Conservation (phyloP, 2,797 vertebrate genomes). For the Nannoperca obscura region DNA sequence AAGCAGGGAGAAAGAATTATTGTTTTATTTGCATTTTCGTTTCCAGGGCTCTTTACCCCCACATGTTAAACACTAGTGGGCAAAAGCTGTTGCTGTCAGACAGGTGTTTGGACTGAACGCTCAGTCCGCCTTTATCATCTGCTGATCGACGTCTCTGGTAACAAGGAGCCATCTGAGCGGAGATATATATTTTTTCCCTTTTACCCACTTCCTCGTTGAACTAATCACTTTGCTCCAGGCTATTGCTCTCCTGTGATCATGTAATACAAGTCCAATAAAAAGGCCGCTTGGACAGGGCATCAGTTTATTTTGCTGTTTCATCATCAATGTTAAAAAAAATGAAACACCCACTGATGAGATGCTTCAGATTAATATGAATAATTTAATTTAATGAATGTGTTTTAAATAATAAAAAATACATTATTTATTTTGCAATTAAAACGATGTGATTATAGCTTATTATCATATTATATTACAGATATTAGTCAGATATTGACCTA, state of each 20-base stretch:
- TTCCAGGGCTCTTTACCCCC: slow-evolving; percentile 62
- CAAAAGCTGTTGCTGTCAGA: slow-evolving; percentile 59
- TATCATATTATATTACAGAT: not conserved
- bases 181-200: slow-evolving; percentile 7
- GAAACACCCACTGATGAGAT: slow-evolving; percentile 39
- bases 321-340: slow-evolving; percentile 56
- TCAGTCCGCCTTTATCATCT: slow-evolving; percentile 36
- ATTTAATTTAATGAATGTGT: slow-evolving; percentile 9
- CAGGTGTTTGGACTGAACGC: slow-evolving; percentile 64
- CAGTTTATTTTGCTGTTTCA: slow-evolving; percentile 59
- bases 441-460: not conserved
- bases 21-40: slow-evolving; percentile 74
- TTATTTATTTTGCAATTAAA: not conserved
- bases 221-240: slow-evolving; percentile 69
- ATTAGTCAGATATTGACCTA: not conserved
- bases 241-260: slow-evolving; percentile 68
- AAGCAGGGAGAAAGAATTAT: slow-evolving; percentile 67
- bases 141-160: slow-evolving; percentile 32
- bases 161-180: slow-evolving; percentile 50
- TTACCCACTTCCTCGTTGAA: slow-evolving; percentile 62
- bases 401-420: not conserved
- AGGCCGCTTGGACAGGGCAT: slow-evolving; percentile 50
- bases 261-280: slow-evolving; percentile 68
- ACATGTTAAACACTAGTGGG: slow-evolving; percentile 64
- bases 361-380: slow-evolving; percentile 23